Base-by-base conservation (phyloP, 1,140 invertebrate species). In the Cydia fagiglandana region DNA sequence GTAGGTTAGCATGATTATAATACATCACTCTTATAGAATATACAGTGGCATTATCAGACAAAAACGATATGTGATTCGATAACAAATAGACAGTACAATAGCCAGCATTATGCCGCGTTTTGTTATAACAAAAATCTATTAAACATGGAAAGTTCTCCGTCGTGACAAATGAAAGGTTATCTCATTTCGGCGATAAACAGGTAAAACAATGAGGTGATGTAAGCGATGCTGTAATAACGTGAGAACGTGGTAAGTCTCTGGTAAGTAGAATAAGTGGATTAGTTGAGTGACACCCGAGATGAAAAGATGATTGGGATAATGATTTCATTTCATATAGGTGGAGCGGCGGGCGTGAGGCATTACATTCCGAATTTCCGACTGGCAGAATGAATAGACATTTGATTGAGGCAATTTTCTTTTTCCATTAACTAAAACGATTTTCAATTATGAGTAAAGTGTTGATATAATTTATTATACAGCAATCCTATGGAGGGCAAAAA, bases 121-220 rank as follows among this genome's bases (percentile, higher is more conserved):
- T 78, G 76, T 78, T 78, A 74, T 20, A 66, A 76, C 64, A 75
- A 79, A 53, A 77, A 45, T 77, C 74, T 81, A 86, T 80, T 84
- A 87, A 88, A 88, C 79, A 79, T 38, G 15, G 53, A 74, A 81
- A 81, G 77, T 77, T 88, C 85, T 77, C 85, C 47, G 76, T 83
- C 77, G 79, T 74, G 78, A 84, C 79, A 76, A 81, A 79, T 79
- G 28, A 80, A 83, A 81, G 79, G 80, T 86, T 88, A 85, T 85
- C 81, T 84, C 83, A 86, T 85, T 85, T 83, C 64, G 80, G 77
- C 73, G 77, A 84, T 77, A 84, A 76, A 76, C 64, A 68, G 73
- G 80, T 80, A 75, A 80, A 84, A 87, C 86, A 87, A 87, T 85
- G 84, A 79, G 77, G 74, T 82, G 68, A 76, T 74, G 76, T 76